Conservation (phyloP, 1,140 invertebrate genomes). For the Macrostomum lignano region DNA sequence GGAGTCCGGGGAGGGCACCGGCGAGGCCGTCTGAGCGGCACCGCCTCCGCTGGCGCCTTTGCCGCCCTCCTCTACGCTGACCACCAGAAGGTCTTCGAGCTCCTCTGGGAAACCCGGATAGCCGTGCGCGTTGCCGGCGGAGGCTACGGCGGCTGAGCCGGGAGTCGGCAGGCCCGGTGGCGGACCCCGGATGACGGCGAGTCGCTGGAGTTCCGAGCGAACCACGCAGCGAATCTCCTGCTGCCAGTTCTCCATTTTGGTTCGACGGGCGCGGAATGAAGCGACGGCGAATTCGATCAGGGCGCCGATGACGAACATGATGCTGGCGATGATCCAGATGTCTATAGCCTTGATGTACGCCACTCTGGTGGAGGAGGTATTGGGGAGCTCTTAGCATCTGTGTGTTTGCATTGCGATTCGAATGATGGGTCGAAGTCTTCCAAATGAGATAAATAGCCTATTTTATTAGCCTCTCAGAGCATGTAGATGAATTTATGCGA, state of each 20-base stretch:
- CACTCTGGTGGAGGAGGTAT: too few species aligned
- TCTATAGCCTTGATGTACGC: conserved; percentile 23
- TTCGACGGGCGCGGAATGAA: conserved; percentile 6
- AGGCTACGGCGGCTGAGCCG: too few species aligned
- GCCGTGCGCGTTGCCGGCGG: neutral
- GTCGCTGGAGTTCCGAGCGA: conserved; percentile 1
- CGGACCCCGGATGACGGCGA: too few species aligned
- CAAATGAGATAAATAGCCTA: too few species aligned
- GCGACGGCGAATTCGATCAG: conserved; percentile 21
- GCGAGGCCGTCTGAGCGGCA: neutral
- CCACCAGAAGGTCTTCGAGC: neutral
- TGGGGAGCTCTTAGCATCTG: too few species aligned
- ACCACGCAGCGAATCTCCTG: conserved; percentile 4
- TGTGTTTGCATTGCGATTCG: too few species aligned
- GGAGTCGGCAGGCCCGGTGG: too few species aligned
- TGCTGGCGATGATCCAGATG: conserved; percentile 20
- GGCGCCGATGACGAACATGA: conserved; percentile 18
- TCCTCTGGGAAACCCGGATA: neutral
- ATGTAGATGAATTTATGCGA: too few species aligned
- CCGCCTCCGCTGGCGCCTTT: neutral
- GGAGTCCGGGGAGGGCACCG: neutral
- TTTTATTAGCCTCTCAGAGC: too few species aligned
- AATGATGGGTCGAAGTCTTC: too few species aligned
- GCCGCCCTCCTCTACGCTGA: conserved; percentile 1
- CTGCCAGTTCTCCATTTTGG: conserved; percentile 1